A percentile compares a stretch with the other conserved stretches of the same genome.
phyloP scores from a whole-genome alignment of 2,797 vertebrate genomes.

The Coilia nasus region DNA sequence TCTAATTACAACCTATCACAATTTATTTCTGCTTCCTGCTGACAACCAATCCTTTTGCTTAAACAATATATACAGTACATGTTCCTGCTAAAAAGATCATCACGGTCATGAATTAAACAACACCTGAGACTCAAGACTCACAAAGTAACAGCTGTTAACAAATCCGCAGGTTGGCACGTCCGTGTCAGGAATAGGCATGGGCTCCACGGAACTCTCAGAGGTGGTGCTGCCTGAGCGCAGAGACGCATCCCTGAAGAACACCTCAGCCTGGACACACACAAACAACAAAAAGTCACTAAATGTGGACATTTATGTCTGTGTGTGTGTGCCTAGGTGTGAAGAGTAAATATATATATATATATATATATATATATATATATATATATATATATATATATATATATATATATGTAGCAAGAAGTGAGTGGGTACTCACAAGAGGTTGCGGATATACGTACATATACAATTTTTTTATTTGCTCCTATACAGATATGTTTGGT shows the following conservation, averaged over 20 bases:
- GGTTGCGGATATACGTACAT: no score
- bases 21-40: neutral
- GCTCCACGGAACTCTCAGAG: constrained; percentile 75
- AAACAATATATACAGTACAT: neutral
- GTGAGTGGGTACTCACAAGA: no score
- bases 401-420: neutral
- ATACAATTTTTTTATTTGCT: no score
- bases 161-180: constrained; percentile 76
- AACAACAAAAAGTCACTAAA: no score
- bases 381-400: neutral
- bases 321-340: neutral
- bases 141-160: constrained; percentile 82
- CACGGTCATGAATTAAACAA: neutral
- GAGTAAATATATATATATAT: no score
- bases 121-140: constrained; percentile 57
- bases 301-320: neutral
- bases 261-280: constrained; percentile 64
- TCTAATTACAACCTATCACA: neutral
- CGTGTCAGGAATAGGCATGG: constrained; percentile 59
- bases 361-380: neutral
- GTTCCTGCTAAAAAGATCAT: neutral
- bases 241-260: constrained; percentile 71
- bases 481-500: no score
- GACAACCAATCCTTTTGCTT: neutral
- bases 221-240: constrained; percentile 74